Conservation (phyloP, 2,797 vertebrate species). For the Zalophus californianus region DNA sequence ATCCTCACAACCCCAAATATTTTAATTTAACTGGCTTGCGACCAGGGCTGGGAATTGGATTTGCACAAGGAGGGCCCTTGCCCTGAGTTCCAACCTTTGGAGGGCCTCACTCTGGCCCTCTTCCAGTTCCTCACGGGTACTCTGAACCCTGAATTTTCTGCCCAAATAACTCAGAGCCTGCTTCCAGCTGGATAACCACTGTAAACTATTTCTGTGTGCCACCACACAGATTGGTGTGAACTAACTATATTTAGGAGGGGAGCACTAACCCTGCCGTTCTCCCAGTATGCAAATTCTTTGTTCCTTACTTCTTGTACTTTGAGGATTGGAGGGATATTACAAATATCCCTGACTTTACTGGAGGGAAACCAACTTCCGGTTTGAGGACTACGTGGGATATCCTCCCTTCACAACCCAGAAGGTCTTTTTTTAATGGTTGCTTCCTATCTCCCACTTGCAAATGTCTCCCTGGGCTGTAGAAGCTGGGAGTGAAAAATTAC, state of each 20-base stretch:
- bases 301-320: background rate
- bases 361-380: background rate
- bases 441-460: background rate
- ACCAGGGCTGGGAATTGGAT: background rate
- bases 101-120: background rate
- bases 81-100: background rate
- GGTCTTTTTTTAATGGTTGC: background rate
- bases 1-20: background rate
- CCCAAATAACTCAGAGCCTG: background rate
- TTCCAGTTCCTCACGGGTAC: background rate
- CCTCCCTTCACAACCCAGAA: background rate
- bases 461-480: background rate
- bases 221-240: background rate
- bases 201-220: background rate
- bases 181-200: background rate
- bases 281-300: background rate
- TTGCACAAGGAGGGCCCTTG: background rate
- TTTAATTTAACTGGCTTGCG: too few species aligned
- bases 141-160: background rate
- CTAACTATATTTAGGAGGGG: background rate
- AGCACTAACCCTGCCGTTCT: background rate
- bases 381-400: background rate
- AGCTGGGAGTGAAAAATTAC: constrained; percentile 10
- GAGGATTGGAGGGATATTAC: background rate
- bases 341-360: background rate